Base-by-base conservation (phyloP, 92 coral and sea anemone genomes). In the Blastomussa wellsi region DNA sequence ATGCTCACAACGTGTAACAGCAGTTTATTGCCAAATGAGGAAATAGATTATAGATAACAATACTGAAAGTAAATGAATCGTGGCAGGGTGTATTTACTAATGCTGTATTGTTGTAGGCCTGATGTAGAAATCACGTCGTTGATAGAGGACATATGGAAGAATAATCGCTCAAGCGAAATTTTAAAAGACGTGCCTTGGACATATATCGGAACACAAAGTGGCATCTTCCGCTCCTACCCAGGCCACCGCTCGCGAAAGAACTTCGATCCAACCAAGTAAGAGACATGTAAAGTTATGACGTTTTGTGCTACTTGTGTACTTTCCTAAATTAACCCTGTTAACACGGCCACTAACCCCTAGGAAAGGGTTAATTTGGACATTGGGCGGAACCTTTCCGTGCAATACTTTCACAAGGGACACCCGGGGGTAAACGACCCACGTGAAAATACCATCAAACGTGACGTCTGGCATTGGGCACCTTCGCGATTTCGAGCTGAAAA, bases 181-280 rank as follows among this genome's bases (percentile, higher is more conserved):
- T 77, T 97, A 57, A 94, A 91, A 76, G 99, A 97, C 74, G 98
- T 97, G 20, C 92, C 95, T 15, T 97, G 99, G 99, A 97, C 99
- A 1, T 97, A 97, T 77, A 87, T 94, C 5, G 98, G 98, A 7
- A 97, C 99, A 1, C 92, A 90, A 33, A 93, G 98, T 74, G 99
- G 99, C 31, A 93, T 95, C 33, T 97, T 94, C 69, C 89, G 98
- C 65, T 85, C 88, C 20, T 93, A 91, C 84, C 99, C 99, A 39
- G 99, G 99, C n/a, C 98, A 97, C 66, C 93, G 99, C 33, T 90
- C 98, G 14, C 86, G 92, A 66, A 91, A 87, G 47, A 89, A 88
- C 89, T 97, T 92, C 68, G 99, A 97, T 68, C 99, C 99, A 0
- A 93, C 99, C 75, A 97, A 92, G 99, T 96, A 86, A 52, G 88